phyloP scores from a whole-genome alignment of 2,113 vertebrate genomes.

The Oxygymnocypris stewartii region DNA sequence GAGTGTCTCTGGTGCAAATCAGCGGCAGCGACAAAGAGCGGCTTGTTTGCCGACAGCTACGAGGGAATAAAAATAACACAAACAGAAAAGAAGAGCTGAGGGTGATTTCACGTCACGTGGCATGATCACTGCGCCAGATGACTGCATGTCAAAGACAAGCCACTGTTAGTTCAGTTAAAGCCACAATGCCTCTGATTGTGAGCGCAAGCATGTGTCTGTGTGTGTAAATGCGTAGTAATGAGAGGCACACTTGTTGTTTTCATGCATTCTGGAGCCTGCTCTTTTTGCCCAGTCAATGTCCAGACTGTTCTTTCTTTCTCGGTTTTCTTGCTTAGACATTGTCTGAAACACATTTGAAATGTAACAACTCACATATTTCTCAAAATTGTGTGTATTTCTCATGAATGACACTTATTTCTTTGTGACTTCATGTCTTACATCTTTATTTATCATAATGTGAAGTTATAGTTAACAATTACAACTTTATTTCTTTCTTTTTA shows the following conservation, averaged over 20 bases:
- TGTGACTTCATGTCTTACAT: neutral
- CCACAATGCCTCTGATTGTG: conserved; percentile 29
- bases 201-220: conserved; percentile 4
- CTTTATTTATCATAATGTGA: neutral
- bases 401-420: neutral
- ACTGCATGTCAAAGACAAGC: conserved; percentile 41
- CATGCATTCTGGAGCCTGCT: neutral
- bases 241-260: conserved; percentile 29
- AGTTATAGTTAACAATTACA: neutral
- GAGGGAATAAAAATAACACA: conserved; percentile 23
- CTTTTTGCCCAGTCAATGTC: conserved; percentile 2
- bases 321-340: neutral
- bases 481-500: neutral
- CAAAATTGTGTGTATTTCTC: neutral
- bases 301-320: neutral
- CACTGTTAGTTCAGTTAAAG: conserved; percentile 52
- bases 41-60: conserved; percentile 33
- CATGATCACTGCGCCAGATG: conserved; percentile 33
- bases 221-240: conserved; percentile 26
- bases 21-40: conserved; percentile 14
- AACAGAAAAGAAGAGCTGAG: neutral
- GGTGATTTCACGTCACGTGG: neutral
- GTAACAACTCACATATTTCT: neutral
- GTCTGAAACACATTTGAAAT: neutral
- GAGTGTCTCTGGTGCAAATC: conserved; percentile 14